These are phyloP conservation scores for Lepisosteus oculatus DNA, from an alignment of 2,113 vertebrate genomes.

Conservation along the genomic window DNA sequence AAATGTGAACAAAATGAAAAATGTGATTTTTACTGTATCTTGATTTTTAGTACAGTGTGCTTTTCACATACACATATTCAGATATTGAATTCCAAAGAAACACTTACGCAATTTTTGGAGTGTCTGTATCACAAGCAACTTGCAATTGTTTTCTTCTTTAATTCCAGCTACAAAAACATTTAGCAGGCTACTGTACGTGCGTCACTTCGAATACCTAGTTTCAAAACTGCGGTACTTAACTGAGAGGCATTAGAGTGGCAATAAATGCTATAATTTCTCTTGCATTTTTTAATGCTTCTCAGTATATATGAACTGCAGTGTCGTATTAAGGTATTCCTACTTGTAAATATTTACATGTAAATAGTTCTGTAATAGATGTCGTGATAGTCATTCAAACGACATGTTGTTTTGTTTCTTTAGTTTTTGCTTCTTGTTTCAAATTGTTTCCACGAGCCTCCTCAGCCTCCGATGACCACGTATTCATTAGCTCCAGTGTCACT, in stretches of 20 bases:
- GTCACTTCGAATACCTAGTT: background rate
- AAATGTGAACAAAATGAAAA: no score
- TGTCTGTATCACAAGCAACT: no score
- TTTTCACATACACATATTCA: no score
- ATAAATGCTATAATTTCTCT: no score
- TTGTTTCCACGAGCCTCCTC: conserved; percentile 88
- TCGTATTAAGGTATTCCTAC: background rate
- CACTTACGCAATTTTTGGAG: no score
- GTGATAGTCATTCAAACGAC: conserved; percentile 26
- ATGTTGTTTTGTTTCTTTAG: conserved; percentile 36
- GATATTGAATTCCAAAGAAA: no score
- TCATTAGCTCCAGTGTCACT: conserved; percentile 61
- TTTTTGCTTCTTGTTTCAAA: conserved; percentile 86
- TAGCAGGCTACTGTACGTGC: no score
- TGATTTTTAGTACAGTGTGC: no score
- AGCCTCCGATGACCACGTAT: conserved; percentile 91
- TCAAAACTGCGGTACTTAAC: background rate
- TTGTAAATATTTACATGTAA: background rate
- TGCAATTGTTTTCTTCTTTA: no score
- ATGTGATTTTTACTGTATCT: no score
- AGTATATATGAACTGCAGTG: background rate
- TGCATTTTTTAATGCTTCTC: no score
- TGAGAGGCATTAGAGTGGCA: background rate
- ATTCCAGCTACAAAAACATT: no score
- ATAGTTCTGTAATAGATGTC: conserved; percentile 11